These are phyloP conservation scores for Brienomyrus longianalis DNA, from an alignment of 2,113 vertebrate genomes.

Conservation along the genomic window DNA sequence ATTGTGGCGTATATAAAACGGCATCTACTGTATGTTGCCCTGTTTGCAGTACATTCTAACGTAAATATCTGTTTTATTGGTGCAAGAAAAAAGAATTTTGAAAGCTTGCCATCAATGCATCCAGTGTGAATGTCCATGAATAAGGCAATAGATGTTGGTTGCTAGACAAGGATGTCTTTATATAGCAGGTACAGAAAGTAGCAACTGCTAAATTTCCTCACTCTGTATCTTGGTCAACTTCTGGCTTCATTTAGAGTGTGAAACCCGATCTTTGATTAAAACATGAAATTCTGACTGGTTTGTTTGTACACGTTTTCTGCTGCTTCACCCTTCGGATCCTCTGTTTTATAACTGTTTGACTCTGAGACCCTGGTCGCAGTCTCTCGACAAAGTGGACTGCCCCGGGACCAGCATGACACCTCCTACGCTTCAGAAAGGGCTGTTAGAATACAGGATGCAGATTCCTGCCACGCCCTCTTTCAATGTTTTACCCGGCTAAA, in stretches of 20 bases:
- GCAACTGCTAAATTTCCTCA: background rate
- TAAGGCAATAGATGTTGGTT: background rate
- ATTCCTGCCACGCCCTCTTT: background rate
- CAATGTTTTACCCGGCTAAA: background rate
- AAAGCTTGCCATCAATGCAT: constrained; percentile 7
- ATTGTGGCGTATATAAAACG: background rate
- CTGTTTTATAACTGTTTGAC: background rate
- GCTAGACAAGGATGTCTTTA: constrained; percentile 12
- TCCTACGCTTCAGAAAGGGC: background rate
- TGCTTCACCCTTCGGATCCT: background rate
- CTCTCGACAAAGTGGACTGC: background rate
- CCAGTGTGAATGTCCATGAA: constrained; percentile 3
- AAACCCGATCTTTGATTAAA: background rate
- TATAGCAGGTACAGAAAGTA: constrained; percentile 4
- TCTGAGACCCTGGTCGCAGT: background rate
- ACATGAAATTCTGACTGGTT: background rate
- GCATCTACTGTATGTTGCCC: background rate
- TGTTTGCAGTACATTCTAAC: background rate
- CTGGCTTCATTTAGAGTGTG: background rate
- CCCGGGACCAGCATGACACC: background rate
- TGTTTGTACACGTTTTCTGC: background rate
- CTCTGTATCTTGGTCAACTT: background rate
- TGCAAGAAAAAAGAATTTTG: background rate
- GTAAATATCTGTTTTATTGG: background rate
- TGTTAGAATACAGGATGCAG: background rate